Evolutionary conservation across 2,797 vertebrate species (phyloP).

Genomic region (Gallinago stenura): DNA sequence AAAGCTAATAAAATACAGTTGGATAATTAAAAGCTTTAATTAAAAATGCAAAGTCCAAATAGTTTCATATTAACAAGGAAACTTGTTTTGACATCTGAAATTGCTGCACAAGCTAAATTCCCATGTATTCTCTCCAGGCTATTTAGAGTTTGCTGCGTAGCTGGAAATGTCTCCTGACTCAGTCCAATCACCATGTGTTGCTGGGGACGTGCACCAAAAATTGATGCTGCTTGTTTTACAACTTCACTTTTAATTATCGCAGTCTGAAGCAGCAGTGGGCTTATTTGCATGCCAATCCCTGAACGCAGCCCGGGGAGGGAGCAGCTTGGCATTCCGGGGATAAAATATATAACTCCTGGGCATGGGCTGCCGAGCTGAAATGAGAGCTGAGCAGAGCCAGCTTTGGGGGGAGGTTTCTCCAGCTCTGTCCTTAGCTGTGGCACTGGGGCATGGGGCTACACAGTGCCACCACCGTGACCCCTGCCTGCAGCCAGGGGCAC

Average conservation of each 20-base stretch:
- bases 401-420: background rate
- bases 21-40: constrained; percentile 78
- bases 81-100: constrained; percentile 77
- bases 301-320: constrained; percentile 18
- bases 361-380: background rate
- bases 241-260: constrained; percentile 65
- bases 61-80: constrained; percentile 70
- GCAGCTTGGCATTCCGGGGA: background rate
- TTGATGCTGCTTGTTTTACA: constrained; percentile 68
- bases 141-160: constrained; percentile 55
- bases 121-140: constrained; percentile 67
- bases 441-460: background rate
- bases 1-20: constrained; percentile 74
- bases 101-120: constrained; percentile 69
- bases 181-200: constrained; percentile 59
- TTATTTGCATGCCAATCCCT: constrained; percentile 61
- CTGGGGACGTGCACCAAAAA: constrained; percentile 56
- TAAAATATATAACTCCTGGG: background rate
- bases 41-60: constrained; percentile 75
- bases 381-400: background rate
- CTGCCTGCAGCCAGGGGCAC: background rate
- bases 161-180: constrained; percentile 48
- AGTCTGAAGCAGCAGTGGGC: constrained; percentile 42
- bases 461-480: accelerated
- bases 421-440: background rate